Evolutionary conservation across 2,888 invertebrate genomes (phyloP), one percentile per base, ranked within the genome.

Genomic region (Tetragonula carbonaria): DNA sequence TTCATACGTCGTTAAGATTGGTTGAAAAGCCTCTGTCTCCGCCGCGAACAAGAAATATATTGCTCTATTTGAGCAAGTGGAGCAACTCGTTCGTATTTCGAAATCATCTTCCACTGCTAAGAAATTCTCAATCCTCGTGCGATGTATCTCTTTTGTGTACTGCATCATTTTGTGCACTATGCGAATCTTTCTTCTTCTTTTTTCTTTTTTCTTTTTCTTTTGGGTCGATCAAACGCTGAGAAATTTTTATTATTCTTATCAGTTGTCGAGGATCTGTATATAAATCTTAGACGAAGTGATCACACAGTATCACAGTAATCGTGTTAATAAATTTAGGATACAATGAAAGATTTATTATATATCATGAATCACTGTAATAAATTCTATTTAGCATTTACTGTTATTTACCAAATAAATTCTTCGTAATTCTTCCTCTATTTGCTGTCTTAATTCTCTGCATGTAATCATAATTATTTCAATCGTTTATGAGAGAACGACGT

Each of bases 1-100:
- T 65, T 74, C 74, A 28, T 74, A 65, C 45, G 23, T 66, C 65
- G 65, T 74, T 74, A 74, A 55, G 18, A 65, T 74, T 38, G 53
- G 65, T 65, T n/a, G 53, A 74, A 53, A 74, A 65, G 74, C 33
- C 38, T n/a, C 65, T n/a, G 65, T 18, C 63, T 51, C 8, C 51
- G 21, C 5, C 33, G 53, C 33, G 53, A 38, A 53, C n/a, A 13
- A 65, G 53, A 65, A 65, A 74, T 74, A 65, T 53, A 74, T 74
- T 74, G 65, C 65, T 74, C 53, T 23, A 38, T 65, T n/a, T 13
- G 63, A 53, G 18, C 18, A 38, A 65, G 18, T 21, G 33, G 11
- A 65, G 50, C 28, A 16, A 51, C 23, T 51, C 8, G 11, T 53
- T 74, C 63, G 51, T n/a, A 33, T 63, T 63, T 65, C 51, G 51